Base-by-base conservation (phyloP, 2,113 vertebrate species). In the Neolamprologus sp. region DNA sequence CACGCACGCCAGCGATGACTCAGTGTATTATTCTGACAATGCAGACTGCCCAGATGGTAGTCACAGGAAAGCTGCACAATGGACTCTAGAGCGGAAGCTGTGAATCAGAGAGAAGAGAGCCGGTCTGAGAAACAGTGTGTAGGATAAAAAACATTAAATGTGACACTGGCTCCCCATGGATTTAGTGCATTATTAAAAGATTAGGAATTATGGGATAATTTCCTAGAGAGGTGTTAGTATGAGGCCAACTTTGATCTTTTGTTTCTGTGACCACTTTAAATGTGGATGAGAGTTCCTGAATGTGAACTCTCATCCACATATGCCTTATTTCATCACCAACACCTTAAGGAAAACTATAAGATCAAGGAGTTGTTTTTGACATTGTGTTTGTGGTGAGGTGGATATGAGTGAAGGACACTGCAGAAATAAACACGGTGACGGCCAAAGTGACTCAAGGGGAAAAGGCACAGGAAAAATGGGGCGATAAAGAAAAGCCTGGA, bases 381-480 rank as follows among this genome's bases (percentile, higher is more conserved):
- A 82, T 54, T 42, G 45, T 73, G 10, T 73, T 16, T 16, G 55
- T 58, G 4, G 11, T 23, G 28, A 83, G 78, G 83, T 55, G 13
- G 58, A 80, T 86, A 81, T 85, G 86, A 88, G 83, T 58, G 84
- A 92, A 93, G 93, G 90, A 83, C 92, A 83, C 81, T 91, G 91
- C 90, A 94, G 92, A 90, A 95, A 93, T 92, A 95, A 93, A 94
- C 91, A 92, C 1, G 3, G 7, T 87, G 91, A 90, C n/a, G 75
- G 80, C 85, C 89, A 87, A 83, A 81, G 68, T 92, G 91, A 93
- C 91, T 94, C 93, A 91, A 91, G 91, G 93, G 95, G 91, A 94
- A 93, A 95, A 91, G 89, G 79, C 86, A 85, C 94, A 94, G 95
- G 95, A 96, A 96, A 93, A 96, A 88, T 54, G 58, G 37, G 33